A percentile compares a stretch with the other conserved stretches of the same genome.
phyloP scores from a whole-genome alignment of 2,888 invertebrate species.

The Nysson spinosus region DNA sequence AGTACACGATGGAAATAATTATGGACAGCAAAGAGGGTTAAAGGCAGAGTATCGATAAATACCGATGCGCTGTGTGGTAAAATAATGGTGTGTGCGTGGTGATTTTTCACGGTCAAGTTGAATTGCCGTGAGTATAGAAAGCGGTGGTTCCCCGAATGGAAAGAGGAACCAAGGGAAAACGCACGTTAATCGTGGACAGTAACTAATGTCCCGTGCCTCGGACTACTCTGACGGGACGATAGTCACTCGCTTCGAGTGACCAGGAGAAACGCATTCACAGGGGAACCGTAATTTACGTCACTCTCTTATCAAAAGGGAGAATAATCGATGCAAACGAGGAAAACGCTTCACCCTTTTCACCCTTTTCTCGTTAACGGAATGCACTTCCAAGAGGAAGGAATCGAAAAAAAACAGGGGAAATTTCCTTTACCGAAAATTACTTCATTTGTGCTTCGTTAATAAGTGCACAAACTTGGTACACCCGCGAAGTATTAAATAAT shows the following conservation, averaged over 20 bases:
- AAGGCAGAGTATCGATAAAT: too few relatives aligned
- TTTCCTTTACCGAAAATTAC: too few relatives aligned
- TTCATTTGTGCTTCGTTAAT: too few relatives aligned
- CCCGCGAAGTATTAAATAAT: too few relatives aligned
- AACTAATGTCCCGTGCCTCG: slow-evolving; percentile 53
- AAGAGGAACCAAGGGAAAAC: slow-evolving; percentile 52
- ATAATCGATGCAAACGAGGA: slow-evolving; percentile 39
- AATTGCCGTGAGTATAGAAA: slow-evolving; percentile 33
- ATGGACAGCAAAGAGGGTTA: too few relatives aligned
- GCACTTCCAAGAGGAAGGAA: too few relatives aligned
- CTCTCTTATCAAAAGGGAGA: slow-evolving; percentile 39
- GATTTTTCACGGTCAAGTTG: slow-evolving; percentile 56
- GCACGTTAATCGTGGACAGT: slow-evolving; percentile 60
- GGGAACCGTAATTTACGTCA: slow-evolving; percentile 49
- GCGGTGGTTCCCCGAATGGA: slow-evolving; percentile 14
- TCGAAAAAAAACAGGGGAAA: background rate
- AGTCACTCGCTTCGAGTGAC: slow-evolving; percentile 45
- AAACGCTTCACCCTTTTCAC: background rate
- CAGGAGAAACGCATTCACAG: slow-evolving; percentile 43
- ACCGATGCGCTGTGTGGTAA: too few relatives aligned
- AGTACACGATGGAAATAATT: too few relatives aligned
- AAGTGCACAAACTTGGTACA: too few relatives aligned
- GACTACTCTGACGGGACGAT: slow-evolving; percentile 38
- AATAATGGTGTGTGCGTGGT: slow-evolving; percentile 24
- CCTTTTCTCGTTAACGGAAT: too few relatives aligned